Evolutionary conservation across 2,113 vertebrate species (phyloP).

Genomic region (Hydrochoerus hydrochaeris): DNA sequence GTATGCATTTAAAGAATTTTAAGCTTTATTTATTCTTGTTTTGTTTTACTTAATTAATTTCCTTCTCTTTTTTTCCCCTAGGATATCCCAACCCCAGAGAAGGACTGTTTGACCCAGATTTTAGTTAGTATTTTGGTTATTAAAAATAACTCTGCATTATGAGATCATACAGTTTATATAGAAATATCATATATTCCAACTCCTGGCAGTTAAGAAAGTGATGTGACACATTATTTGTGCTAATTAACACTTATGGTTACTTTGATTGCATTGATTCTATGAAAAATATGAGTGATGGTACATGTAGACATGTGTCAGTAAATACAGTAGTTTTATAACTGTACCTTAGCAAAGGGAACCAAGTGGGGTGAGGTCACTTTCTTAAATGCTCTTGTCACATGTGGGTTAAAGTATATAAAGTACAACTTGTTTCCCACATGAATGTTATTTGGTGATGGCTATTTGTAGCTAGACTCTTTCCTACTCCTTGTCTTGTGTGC

Average conservation of each 20-base stretch:
- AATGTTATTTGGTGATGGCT: neutral
- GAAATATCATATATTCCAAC: neutral
- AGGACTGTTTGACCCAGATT: neutral
- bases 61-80: neutral
- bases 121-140: slow-evolving; percentile 67
- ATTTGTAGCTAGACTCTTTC: neutral
- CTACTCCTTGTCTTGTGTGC: neutral
- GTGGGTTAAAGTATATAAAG: slow-evolving; percentile 14
- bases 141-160: neutral
- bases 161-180: neutral
- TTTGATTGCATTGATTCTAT: neutral
- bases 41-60: neutral
- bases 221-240: neutral
- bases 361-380: neutral
- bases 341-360: neutral
- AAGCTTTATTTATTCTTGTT: neutral
- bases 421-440: neutral
- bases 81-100: neutral
- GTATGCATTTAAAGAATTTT: slow-evolving; percentile 32
- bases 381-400: neutral
- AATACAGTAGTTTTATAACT: neutral
- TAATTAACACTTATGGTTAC: neutral
- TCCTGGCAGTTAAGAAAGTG: neutral
- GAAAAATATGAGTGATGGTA: neutral
- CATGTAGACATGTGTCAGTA: neutral